Percentiles rank a stretch among this genome's conserved stretches.
phyloP scores from a whole-genome alignment of 2,113 vertebrate genomes.

The Heloderma charlesbogerti region DNA sequence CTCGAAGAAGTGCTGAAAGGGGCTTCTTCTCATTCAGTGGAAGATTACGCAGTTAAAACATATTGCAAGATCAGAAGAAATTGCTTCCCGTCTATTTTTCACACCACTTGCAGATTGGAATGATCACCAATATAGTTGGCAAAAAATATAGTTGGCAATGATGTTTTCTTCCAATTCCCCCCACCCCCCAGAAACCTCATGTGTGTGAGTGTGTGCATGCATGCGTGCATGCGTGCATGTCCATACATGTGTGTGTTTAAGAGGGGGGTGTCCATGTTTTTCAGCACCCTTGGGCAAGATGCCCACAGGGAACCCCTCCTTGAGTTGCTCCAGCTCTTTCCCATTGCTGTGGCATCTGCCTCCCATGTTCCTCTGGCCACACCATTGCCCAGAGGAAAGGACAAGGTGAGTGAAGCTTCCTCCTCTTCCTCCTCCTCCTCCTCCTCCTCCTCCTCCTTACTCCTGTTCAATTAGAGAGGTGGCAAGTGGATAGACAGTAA shows the following conservation, averaged over 20 bases:
- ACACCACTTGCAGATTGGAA: neutral
- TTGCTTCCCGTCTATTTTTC: neutral
- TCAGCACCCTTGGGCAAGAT: neutral
- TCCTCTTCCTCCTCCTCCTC: too few relatives aligned
- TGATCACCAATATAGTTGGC: neutral
- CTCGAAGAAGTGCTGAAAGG: conserved; percentile 6
- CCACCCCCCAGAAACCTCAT: neutral
- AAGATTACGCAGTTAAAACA: neutral
- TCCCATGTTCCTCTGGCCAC: too few relatives aligned
- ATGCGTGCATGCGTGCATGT: neutral
- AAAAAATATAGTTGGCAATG: neutral
- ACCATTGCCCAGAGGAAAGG: too few relatives aligned
- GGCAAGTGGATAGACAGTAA: too few relatives aligned
- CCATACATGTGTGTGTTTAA: neutral
- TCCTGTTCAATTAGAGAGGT: too few relatives aligned
- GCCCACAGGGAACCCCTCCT: too few relatives aligned
- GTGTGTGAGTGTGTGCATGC: too few relatives aligned
- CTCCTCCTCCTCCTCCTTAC: too few relatives aligned
- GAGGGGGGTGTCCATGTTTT: neutral
- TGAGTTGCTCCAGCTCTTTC: too few relatives aligned
- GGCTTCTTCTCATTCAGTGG: neutral
- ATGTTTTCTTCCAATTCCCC: neutral
- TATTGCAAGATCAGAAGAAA: conserved; percentile 14
- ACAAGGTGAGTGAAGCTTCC: too few relatives aligned
- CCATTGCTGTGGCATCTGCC: too few relatives aligned